These are phyloP conservation scores for Sebastes dallii DNA, from an alignment of 2,797 vertebrate genomes.

Conservation along the genomic window DNA sequence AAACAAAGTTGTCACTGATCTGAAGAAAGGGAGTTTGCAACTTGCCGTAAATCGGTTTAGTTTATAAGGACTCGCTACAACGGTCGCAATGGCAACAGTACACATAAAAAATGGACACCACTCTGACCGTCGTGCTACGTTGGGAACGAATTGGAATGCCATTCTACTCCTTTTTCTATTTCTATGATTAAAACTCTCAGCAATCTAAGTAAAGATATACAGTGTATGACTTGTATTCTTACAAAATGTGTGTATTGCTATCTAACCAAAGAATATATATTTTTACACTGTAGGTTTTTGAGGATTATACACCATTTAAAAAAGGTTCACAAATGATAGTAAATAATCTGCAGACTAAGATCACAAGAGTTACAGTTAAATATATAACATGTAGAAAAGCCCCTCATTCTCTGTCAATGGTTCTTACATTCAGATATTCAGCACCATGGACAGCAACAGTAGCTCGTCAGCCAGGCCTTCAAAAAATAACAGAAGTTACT, in stretches of 20 bases:
- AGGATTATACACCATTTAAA: background rate
- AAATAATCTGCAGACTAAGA: too few relatives aligned
- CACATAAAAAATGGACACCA: too few relatives aligned
- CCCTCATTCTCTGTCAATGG: background rate
- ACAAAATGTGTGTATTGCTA: background rate
- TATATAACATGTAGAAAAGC: background rate
- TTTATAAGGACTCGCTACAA: too few relatives aligned
- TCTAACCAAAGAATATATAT: background rate
- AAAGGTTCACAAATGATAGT: background rate
- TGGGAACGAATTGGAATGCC: too few relatives aligned
- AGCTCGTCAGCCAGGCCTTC: background rate
- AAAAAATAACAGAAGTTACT: background rate
- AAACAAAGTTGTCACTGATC: too few relatives aligned
- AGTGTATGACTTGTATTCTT: background rate
- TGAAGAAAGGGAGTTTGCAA: accelerated
- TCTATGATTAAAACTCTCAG: background rate
- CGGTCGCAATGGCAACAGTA: too few relatives aligned
- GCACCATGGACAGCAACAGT: slow-evolving; percentile 54
- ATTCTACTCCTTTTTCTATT: too few relatives aligned
- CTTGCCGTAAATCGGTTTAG: too few relatives aligned
- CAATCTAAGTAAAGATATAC: background rate
- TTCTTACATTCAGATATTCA: background rate
- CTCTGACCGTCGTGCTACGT: too few relatives aligned
- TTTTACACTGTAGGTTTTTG: background rate
- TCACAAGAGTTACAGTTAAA: background rate